Percentiles rank a stretch among this genome's conserved stretches.
Conservation (phyloP, 2,888 invertebrate genomes). For the Automeris io region DNA sequence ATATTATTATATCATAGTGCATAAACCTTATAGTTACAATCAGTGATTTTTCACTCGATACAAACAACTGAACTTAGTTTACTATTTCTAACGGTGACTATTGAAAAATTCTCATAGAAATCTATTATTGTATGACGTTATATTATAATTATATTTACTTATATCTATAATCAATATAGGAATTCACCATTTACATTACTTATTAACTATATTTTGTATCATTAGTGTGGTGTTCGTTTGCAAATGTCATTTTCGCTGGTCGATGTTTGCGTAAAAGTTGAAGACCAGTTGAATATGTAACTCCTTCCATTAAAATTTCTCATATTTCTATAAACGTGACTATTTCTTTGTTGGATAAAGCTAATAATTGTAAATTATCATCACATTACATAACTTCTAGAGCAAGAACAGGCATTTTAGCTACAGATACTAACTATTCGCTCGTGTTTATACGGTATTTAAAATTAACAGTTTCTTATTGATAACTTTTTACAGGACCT, state of each 20-base stretch:
- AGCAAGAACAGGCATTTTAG: no score
- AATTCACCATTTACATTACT: slow-evolving; percentile 45
- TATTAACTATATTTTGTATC: slow-evolving; percentile 60
- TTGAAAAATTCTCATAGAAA: slow-evolving; percentile 43
- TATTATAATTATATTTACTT: slow-evolving; percentile 40
- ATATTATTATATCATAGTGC: slow-evolving; percentile 56
- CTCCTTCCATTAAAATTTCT: no score
- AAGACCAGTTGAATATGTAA: neutral
- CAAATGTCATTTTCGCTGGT: slow-evolving; percentile 62
- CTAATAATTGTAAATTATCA: no score
- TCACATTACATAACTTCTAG: no score
- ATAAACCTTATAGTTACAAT: slow-evolving; percentile 40
- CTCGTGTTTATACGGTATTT: no score
- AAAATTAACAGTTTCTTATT: no score
- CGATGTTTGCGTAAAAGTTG: slow-evolving; percentile 11
- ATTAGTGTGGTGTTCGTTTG: slow-evolving; percentile 74
- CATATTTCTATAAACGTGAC: no score
- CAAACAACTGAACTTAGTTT: slow-evolving; percentile 27
- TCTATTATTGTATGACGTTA: slow-evolving; percentile 64
- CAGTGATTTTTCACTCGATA: slow-evolving; percentile 44
- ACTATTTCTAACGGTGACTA: slow-evolving; percentile 38
- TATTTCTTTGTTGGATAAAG: no score
- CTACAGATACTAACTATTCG: no score
- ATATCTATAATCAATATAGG: slow-evolving; percentile 56
- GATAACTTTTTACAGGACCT: no score